A percentile compares a stretch with the other conserved stretches of the same genome.
Evolutionary conservation across 2,888 invertebrate species (phyloP).

Genomic region (Parascotia fuliginaria): DNA sequence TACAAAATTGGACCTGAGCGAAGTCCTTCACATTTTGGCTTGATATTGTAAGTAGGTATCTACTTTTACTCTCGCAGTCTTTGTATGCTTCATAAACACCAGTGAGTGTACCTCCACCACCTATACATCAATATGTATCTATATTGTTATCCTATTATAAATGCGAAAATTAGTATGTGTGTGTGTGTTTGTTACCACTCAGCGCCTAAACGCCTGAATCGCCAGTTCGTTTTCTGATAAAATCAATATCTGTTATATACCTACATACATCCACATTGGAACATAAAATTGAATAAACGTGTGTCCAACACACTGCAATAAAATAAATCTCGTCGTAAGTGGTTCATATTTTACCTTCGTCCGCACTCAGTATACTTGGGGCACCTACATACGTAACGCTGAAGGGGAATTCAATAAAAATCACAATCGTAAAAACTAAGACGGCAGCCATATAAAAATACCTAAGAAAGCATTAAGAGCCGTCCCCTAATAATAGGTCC

Average conservation of each 20-base stretch:
- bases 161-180: too few species aligned
- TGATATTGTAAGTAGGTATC: too few species aligned
- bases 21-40: constrained; percentile 57
- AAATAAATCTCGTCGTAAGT: constrained; percentile 78
- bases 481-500: constrained; percentile 84
- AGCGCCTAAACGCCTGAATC: too few species aligned
- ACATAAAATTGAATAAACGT: constrained; percentile 62
- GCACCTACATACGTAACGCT: constrained; percentile 59
- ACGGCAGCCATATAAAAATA: constrained; percentile 82
- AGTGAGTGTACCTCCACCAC: too few species aligned
- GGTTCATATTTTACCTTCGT: constrained; percentile 81
- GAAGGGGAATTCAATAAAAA: constrained; percentile 80
- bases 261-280: constrained; percentile 14
- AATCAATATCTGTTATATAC: constrained; percentile 8
- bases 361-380: constrained; percentile 66
- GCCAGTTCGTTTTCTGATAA: not conserved
- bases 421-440: constrained; percentile 84
- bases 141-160: too few species aligned
- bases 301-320: constrained; percentile 70
- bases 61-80: constrained; percentile 30
- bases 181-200: too few species aligned
- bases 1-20: constrained; percentile 55
- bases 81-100: constrained; percentile 50
- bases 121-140: too few species aligned
- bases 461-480: constrained; percentile 83